phyloP scores from a whole-genome alignment of 2,888 invertebrate genomes.

The Marronus borbonicus region DNA sequence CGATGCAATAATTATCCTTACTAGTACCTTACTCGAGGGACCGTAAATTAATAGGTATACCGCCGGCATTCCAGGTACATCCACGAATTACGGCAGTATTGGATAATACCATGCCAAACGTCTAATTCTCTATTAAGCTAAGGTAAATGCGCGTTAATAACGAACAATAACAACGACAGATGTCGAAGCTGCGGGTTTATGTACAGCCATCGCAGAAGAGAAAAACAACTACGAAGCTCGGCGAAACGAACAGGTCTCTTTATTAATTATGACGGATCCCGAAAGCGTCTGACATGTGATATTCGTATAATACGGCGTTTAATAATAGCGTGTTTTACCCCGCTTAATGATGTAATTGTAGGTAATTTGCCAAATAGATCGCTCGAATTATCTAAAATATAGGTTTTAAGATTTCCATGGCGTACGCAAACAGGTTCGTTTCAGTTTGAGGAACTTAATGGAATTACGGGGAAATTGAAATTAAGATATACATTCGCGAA shows the following conservation, averaged over 20 bases:
- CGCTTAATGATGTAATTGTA: conserved; percentile 14
- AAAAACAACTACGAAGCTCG: neutral
- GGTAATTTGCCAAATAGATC: conserved; percentile 41
- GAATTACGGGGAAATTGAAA: conserved; percentile 2
- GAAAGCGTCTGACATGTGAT: conserved; percentile 21
- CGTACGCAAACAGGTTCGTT: neutral
- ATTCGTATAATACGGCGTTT: conserved; percentile 3
- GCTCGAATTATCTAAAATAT: conserved; percentile 36
- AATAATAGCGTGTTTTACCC: conserved; percentile 15
- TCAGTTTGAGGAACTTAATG: neutral
- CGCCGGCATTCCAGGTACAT: neutral
- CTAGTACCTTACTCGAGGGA: neutral
- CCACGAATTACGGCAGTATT: neutral
- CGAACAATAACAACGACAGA: conserved; percentile 9
- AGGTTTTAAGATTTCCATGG: conserved; percentile 22
- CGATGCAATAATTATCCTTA: conserved; percentile 1
- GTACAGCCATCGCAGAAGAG: neutral
- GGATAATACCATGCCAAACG: neutral
- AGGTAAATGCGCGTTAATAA: neutral
- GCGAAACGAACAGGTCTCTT: neutral
- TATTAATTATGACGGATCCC: conserved; percentile 17
- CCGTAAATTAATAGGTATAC: neutral
- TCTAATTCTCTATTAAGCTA: conserved; percentile 8
- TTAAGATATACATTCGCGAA: neutral
- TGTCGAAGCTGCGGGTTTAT: neutral